Conservation (phyloP, 2,888 invertebrate genomes). For the Pharmacophagus antenor region DNA sequence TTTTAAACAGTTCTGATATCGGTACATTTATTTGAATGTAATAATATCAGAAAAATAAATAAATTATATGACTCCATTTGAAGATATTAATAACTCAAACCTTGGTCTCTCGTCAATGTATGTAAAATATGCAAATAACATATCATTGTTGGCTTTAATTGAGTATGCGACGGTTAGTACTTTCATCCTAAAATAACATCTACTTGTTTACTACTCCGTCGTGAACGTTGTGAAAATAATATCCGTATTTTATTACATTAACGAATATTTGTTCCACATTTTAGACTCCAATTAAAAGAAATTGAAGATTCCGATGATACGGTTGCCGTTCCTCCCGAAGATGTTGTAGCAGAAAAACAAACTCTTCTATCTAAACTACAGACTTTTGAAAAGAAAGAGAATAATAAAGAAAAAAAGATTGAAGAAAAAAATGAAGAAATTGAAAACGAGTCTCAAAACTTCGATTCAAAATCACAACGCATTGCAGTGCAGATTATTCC, state of each 20-base stretch:
- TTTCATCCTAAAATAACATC: constrained; percentile 24
- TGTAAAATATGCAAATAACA: constrained; percentile 20
- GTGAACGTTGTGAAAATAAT: constrained; percentile 1
- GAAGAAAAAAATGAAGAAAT: constrained; percentile 27
- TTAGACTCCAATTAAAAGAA: constrained; percentile 63
- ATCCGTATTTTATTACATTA: background rate
- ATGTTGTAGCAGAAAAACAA: constrained; percentile 69
- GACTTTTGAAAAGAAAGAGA: constrained; percentile 62
- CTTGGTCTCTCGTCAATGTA: constrained; percentile 5
- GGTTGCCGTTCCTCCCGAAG: constrained; percentile 57
- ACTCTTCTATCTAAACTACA: constrained; percentile 65
- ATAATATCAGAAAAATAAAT: background rate
- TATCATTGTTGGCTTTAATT: constrained; percentile 20
- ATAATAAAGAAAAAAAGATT: constrained; percentile 30
- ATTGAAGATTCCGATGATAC: constrained; percentile 50
- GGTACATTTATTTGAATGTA: background rate
- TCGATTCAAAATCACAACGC: constrained; percentile 33
- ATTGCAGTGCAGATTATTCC: constrained; percentile 41
- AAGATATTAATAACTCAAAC: constrained; percentile 7
- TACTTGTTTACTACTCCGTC: constrained; percentile 5
- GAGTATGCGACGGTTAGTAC: constrained; percentile 15
- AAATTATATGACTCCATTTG: background rate
- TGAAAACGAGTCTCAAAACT: too few species aligned
- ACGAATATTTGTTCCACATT: constrained; percentile 29
- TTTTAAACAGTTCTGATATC: too few species aligned